Conservation (phyloP, 2,888 invertebrate species). For the Tachina grossa region DNA sequence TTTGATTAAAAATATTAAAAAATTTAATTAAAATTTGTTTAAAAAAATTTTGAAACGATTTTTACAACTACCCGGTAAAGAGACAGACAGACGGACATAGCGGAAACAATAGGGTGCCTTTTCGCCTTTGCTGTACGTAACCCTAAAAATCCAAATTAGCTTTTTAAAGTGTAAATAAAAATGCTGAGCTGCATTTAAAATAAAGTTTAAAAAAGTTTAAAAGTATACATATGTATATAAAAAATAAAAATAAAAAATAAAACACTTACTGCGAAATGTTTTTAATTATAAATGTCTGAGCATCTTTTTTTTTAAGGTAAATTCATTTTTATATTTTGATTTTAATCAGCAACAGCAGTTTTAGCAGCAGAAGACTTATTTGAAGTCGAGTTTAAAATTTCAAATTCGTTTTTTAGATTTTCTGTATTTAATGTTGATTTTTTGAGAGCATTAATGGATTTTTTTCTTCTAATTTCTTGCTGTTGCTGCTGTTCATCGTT, state of each 20-base stretch:
- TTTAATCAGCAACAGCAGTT: background rate
- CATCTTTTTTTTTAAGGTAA: background rate
- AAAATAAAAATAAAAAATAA: background rate
- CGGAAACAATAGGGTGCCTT: too few relatives aligned
- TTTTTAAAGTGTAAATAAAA: background rate
- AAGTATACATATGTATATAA: background rate
- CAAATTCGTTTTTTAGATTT: background rate
- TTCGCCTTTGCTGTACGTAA: too few relatives aligned
- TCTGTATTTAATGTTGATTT: constrained; percentile 24
- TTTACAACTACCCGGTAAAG: too few relatives aligned
- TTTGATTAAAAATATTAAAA: too few relatives aligned
- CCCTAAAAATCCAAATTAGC: background rate
- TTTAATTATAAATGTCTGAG: background rate
- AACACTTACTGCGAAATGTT: background rate
- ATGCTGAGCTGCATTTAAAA: background rate
- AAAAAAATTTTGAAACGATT: too few relatives aligned
- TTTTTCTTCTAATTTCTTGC: background rate
- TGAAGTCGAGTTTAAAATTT: constrained; percentile 32
- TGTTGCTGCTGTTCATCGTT: constrained; percentile 16
- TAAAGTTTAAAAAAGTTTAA: background rate
- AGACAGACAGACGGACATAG: too few relatives aligned
- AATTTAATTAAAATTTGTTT: too few relatives aligned
- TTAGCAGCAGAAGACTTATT: background rate
- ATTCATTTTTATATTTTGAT: background rate
- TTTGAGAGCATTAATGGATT: constrained; percentile 32